Base-by-base conservation (phyloP, 2,797 vertebrate genomes). In the Rachycentron canadum region DNA sequence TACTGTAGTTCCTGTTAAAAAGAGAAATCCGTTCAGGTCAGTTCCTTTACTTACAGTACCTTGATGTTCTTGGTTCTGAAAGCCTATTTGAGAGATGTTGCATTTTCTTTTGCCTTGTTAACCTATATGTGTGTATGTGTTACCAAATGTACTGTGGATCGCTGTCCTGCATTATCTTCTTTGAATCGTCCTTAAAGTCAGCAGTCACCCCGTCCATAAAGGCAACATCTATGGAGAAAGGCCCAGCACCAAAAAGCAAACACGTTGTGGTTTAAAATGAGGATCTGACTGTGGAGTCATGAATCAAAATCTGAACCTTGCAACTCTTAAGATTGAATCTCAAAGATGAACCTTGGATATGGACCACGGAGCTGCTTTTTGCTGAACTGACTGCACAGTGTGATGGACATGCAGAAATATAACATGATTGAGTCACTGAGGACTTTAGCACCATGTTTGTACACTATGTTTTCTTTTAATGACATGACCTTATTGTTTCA, bases 401-500 rank as follows among this genome's bases (percentile, higher is more conserved):
- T 70, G 79, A 87, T 62, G 83, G 86, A 90, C 67, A 60, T 73
- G 69, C 65, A 81, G 81, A 89, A 68, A 78, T 69, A 75, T 47
- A 68, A 92, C 86, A 86, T 81, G 73, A 87, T 41, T 56, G 79
- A 83, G 82, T 86, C 89, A 83, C 69, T 8, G 79, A 85, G 76
- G 84, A 90, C 85, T 87, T 60, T 28, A 66, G 69, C 57, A 81
- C 78, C 69, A 63, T 74, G 68, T 81, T 78, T 78, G 73, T 82
- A 88, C 81, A 73, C 75, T 69, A 68, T 71, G 23, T 86, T 85
- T 83, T 78, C 41, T 52, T 81, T 85, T 76, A 53, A 68, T 76
- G 73, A 78, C 75, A 79, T 83, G 69, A 85, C 72, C 86, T 88
- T 87, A 79, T 89, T 92, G 50, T 81, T 90, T 89, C 79, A 90